Evolutionary conservation across 2,113 vertebrate species (phyloP).

Genomic region (Theristicus caerulescens): DNA sequence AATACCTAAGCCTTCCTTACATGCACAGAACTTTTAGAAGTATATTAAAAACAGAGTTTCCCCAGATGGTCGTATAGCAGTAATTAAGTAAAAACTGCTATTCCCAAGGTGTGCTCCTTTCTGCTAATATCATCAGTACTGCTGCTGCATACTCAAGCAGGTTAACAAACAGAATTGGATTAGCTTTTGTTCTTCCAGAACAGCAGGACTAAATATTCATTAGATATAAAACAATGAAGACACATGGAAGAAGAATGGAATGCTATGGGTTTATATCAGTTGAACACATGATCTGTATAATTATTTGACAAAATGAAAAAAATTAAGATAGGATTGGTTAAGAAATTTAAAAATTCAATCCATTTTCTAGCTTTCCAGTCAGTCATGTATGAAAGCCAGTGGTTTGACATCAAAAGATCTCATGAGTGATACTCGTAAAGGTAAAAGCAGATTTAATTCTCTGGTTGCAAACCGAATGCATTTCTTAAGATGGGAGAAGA

Average conservation of each 20-base stretch:
- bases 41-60: conserved; percentile 27
- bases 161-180: conserved; percentile 11
- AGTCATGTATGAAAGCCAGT: neutral
- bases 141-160: conserved; percentile 4
- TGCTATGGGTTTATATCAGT: neutral
- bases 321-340: neutral
- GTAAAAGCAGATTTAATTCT: neutral
- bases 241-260: neutral
- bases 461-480: neutral
- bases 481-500: neutral
- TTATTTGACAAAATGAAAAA: neutral
- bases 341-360: neutral
- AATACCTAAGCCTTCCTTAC: neutral
- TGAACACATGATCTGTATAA: fast-evolving
- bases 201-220: neutral
- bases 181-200: conserved; percentile 1
- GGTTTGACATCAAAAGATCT: neutral
- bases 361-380: neutral
- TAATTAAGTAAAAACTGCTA: conserved; percentile 43
- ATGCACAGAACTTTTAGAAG: neutral
- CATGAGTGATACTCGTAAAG: neutral
- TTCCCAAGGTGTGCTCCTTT: conserved; percentile 45
- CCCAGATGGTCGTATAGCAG: neutral
- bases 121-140: conserved; percentile 7
- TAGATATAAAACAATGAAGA: neutral